Percentiles rank a stretch among this genome's conserved stretches.
Evolutionary conservation across 2,888 invertebrate genomes (phyloP).

Genomic region (Perizoma flavofasciatum): DNA sequence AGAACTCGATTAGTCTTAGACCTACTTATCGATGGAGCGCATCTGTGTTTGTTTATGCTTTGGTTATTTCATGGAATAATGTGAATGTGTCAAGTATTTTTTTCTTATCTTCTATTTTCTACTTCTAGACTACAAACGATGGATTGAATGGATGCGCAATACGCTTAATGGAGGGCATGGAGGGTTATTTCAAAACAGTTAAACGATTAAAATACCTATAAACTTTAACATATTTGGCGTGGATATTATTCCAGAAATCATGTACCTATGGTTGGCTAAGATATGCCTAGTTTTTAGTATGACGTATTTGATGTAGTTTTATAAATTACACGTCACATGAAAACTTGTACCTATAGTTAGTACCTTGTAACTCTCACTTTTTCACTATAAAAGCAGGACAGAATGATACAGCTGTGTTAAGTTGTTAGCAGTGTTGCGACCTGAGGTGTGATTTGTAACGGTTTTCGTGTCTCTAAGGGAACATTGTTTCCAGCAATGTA

Average conservation of each 20-base stretch:
- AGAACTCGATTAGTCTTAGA: conserved; percentile 43
- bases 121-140: no score
- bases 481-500: conserved; percentile 25
- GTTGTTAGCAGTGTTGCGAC: conserved; percentile 46
- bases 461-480: conserved; percentile 44
- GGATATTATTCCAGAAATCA: conserved; percentile 13
- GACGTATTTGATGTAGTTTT: no score
- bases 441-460: conserved; percentile 66
- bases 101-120: no score
- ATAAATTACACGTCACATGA: conserved; percentile 64
- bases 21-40: conserved; percentile 25
- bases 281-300: no score
- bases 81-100: not conserved
- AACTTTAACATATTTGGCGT: not conserved
- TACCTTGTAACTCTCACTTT: conserved; percentile 44
- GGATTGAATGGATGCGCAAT: no score
- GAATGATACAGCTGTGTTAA: conserved; percentile 56
- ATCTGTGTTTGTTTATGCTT: conserved; percentile 30
- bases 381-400: conserved; percentile 43
- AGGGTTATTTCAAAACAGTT: no score
- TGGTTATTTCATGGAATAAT: conserved; percentile 1
- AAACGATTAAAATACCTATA: not conserved
- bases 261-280: conserved; percentile 8
- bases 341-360: not conserved
- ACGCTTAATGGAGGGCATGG: no score